Evolutionary conservation across 2,888 invertebrate genomes (phyloP).

Genomic region (Chirona hameri): DNA sequence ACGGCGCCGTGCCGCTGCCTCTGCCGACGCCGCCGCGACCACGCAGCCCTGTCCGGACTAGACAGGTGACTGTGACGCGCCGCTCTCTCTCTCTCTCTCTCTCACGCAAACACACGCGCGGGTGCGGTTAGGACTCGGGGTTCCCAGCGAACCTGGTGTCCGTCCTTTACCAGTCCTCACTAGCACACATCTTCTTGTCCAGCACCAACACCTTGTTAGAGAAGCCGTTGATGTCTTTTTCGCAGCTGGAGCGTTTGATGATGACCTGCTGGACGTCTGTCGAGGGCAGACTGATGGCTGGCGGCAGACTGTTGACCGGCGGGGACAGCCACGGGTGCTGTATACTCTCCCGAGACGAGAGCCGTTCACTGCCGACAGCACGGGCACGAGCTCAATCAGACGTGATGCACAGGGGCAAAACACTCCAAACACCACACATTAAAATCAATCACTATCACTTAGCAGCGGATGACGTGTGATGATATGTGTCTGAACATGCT

Average conservation of each 20-base stretch:
- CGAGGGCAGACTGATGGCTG: not conserved
- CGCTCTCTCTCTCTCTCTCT: not conserved
- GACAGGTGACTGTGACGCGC: not conserved
- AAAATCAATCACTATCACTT: too few species aligned
- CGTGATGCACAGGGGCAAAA: not conserved
- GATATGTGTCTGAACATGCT: too few species aligned
- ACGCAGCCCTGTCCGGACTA: not conserved
- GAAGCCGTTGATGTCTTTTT: conserved; percentile 26
- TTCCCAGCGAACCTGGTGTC: too few species aligned
- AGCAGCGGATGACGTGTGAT: too few species aligned
- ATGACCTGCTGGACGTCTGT: conserved; percentile 27
- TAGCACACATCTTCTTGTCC: conserved; percentile 27
- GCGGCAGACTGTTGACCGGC: conserved; percentile 4
- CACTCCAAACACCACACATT: not conserved
- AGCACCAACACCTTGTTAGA: conserved; percentile 26
- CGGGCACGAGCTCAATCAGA: not conserved
- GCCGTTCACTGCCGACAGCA: conserved; percentile 67
- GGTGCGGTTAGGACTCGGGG: not conserved
- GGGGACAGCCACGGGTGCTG: conserved; percentile 79
- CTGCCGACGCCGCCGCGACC: not conserved
- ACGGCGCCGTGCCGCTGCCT: not conserved
- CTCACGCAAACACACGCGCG: not conserved
- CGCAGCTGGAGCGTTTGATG: conserved; percentile 6
- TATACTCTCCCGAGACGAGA: conserved; percentile 82
- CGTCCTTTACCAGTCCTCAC: not conserved